Base-by-base conservation (phyloP, 2,113 vertebrate genomes). In the Amblyornis subalaris region DNA sequence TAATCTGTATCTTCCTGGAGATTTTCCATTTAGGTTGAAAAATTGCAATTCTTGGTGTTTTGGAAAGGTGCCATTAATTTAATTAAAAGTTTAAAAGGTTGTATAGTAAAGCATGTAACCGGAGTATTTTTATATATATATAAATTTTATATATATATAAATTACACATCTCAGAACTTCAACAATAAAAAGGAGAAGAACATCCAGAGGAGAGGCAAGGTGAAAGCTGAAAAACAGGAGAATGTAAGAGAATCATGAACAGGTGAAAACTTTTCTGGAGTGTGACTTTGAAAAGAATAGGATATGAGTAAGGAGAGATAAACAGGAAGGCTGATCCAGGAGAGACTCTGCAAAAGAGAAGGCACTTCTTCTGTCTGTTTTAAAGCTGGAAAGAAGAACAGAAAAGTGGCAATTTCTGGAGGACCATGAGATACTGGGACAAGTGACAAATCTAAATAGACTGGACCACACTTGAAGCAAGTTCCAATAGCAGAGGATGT, bases 11-110 rank as follows among this genome's bases (percentile, higher is more conserved):
- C 82, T 78, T 90, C 69, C 69, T 60, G 60, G 25, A 88, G 47
- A 64, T 64, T 80, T 94, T 89, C 67, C 40, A 83, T 89, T 90
- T 71, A 36, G 31, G 67, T 6, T 91, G 75, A 94, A 91, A 96
- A 77, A 90, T 24, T n/a, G 31, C 31, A 44, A 14, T 85, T 85
- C 28, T 48, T 80, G 48, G 78, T 77, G 29, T 75, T 90, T 88
- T 48, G 85, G 89, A 81, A 90, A 86, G 66, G 35, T 91, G 64
- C 88, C 91, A 83, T 76, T 85, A 62, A 67, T 96, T 72, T 65
- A 87, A 83, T 91, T 89, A 64, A 57, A 91, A 77, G 55, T 77
- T 67, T 76, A 64, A 89, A 86, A 70, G 40, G 38, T 70, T 54
- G 44, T 53, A 28, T 42, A 60, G 25, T 57, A 76, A 79, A 74